Base-by-base conservation (phyloP, 2,113 vertebrate genomes). In the Meleagris gallopavo region DNA sequence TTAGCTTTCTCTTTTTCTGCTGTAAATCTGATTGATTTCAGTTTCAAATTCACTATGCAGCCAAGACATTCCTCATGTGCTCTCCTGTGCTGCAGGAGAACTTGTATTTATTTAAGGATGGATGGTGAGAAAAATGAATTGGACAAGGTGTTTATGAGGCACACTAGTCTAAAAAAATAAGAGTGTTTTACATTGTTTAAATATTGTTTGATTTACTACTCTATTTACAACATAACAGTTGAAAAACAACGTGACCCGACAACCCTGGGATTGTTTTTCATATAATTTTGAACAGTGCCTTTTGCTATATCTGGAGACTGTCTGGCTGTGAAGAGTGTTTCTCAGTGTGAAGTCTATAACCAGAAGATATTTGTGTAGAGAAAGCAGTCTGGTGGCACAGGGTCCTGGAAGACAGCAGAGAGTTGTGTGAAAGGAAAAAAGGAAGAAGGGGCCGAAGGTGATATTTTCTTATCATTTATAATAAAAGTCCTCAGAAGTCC, bases 151-250 rank as follows among this genome's bases (percentile, higher is more conserved):
- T 93, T 95, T 88, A 85, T 90, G 73, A 95, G 73, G 82, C 10
- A 10, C 79, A 77, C 40, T 83, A 84, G 70, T 86, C 83, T 95
- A 27, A 40, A 48, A 48, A 48, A n/a, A n/a, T n/a, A n/a, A n/a
- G n/a, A 50, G 14, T 69, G 57, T 45, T 96, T 90, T 86, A 84
- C 27, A 1, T 91, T 96, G 89, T 94, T 93, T 97, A 66, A 93
- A 62, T 95, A 90, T 60, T n/a, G 12, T 78, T 91, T 95, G 88
- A 94, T 97, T 94, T 96, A 95, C 85, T 86, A 41, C 73, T 92
- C 94, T 96, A 96, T 95, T 95, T 96, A 90, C 90, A 91, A 36
- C 43, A 43, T 30, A 78, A 58, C 67, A 82, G 61, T 75, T 94
- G 79, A 90, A 94, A 95, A 96, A 86, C 91, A 96, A 86, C 70